Evolutionary conservation across 2,888 invertebrate genomes (phyloP).

Genomic region (Bhutanitis thaidina): DNA sequence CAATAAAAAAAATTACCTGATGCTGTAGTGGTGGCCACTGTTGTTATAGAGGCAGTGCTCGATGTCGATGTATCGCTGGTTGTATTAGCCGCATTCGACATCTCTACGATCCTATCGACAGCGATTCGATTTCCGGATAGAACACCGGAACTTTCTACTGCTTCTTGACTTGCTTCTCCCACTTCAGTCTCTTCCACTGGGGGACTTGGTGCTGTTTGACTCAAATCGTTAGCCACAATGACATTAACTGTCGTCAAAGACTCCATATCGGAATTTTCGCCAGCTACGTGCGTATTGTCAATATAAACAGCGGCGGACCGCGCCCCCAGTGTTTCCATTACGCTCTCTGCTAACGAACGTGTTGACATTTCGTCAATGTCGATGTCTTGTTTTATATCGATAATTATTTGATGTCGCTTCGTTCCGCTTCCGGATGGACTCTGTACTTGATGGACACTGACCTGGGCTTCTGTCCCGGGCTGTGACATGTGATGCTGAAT

Average conservation of each 20-base stretch:
- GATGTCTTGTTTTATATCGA: constrained; percentile 74
- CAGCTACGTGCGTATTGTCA: constrained; percentile 57
- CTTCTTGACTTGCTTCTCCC: constrained; percentile 29
- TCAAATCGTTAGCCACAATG: constrained; percentile 66
- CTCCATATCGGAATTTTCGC: constrained; percentile 61
- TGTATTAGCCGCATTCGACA: constrained; percentile 46
- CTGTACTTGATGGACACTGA: constrained; percentile 70
- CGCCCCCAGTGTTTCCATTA: constrained; percentile 73
- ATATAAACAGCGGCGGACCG: constrained; percentile 71
- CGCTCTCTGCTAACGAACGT: constrained; percentile 69
- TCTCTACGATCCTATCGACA: constrained; percentile 65
- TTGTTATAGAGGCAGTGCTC: constrained; percentile 47
- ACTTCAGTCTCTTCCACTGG: constrained; percentile 44
- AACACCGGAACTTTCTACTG: constrained; percentile 45
- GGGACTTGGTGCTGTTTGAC: constrained; percentile 48
- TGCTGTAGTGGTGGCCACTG: constrained; percentile 58
- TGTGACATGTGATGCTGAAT: constrained; percentile 69
- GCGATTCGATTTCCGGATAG: constrained; percentile 56
- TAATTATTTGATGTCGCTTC: constrained; percentile 73
- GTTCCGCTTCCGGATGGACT: constrained; percentile 59
- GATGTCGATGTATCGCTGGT: constrained; percentile 41
- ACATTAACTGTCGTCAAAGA: constrained; percentile 72
- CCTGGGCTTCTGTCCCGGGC: constrained; percentile 61
- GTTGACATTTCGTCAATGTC: constrained; percentile 73
- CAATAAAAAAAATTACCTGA: constrained; percentile 54